Evolutionary conservation across 1,140 invertebrate species (phyloP), one percentile per base, ranked within the genome.

Genomic region (Lethocerus indicus): DNA sequence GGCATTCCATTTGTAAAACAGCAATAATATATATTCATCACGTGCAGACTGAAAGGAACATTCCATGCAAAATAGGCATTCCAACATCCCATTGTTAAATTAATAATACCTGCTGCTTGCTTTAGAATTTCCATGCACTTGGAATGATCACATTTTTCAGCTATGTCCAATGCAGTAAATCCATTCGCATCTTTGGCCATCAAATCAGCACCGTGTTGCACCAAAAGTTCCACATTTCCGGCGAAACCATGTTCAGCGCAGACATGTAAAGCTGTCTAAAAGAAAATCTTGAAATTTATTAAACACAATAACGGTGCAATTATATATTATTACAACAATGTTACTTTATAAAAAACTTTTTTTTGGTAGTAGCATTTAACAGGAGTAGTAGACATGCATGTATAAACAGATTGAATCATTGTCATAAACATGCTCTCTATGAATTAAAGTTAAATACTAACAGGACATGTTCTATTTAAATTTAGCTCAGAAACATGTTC

Each of bases 161-260:
- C 84, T 23, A 91, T 65, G 50, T 84, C 77, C 18, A 86, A 64
- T 0, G 87, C 69, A 1, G 78, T 82, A 40, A 81, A 64, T 1
- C 79, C 82, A 52, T 72, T 72, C 2, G 66, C 67, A 62, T 89
- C 85, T 42, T 70, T 60, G 0, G 76, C 63, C 20, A 68, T 58
- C 13, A 86, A 60, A 59, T 80, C 73, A 0, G 82, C 82, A 40
- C 80, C 77, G 48, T 77, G 71, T 50, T 75, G 66, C 21, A 89
- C 58, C 2, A 92, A 64, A 14, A 74, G 65, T 28, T 71, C 65
- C 1, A 87, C 70, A 60, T 87, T 88, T 25, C 71, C 71, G 5
- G 68, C 64, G 61, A 86, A 77, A 1, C 87, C 87, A 61, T 83
- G 75, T 59, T 89, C 84, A 3, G 83, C 75, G 49, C 82, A 79